Evolutionary conservation across 2,113 vertebrate species (phyloP).

Genomic region (Chloropsis hardwickii): DNA sequence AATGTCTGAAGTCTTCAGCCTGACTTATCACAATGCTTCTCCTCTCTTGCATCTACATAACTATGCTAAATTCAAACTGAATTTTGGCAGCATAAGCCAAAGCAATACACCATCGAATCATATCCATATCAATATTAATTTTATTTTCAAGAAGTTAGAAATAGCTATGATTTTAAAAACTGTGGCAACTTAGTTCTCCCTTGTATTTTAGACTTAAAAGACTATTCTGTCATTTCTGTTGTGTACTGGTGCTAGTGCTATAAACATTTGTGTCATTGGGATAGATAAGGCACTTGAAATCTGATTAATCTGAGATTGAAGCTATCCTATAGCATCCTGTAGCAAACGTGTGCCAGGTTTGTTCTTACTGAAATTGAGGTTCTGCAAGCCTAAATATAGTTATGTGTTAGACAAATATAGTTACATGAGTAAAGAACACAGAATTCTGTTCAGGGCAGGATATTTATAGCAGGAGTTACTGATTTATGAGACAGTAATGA

Average conservation of each 20-base stretch:
- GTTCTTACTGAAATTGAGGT: not conserved
- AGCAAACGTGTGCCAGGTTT: not conserved
- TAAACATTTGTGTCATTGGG: not conserved
- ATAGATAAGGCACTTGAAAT: not conserved
- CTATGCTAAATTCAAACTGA: not conserved
- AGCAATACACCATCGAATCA: not conserved
- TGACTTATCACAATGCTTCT: not conserved
- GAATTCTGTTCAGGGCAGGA: not conserved
- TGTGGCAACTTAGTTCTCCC: not conserved
- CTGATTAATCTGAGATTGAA: not conserved
- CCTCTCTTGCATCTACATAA: not conserved
- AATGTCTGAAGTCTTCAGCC: not conserved
- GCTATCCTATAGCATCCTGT: not conserved
- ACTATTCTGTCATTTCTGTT: not conserved
- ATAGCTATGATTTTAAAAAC: not conserved
- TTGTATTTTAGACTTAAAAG: not conserved
- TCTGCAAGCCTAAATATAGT: not conserved
- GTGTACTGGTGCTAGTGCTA: not conserved
- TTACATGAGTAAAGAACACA: not conserved
- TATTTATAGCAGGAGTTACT: constrained; percentile 17
- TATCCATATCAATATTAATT: not conserved
- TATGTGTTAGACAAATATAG: not conserved
- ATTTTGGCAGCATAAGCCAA: not conserved
- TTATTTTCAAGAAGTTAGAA: not conserved
- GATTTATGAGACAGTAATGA: not conserved